phyloP scores from a whole-genome alignment of 2,888 invertebrate genomes.

The Aphodius sticticus region DNA sequence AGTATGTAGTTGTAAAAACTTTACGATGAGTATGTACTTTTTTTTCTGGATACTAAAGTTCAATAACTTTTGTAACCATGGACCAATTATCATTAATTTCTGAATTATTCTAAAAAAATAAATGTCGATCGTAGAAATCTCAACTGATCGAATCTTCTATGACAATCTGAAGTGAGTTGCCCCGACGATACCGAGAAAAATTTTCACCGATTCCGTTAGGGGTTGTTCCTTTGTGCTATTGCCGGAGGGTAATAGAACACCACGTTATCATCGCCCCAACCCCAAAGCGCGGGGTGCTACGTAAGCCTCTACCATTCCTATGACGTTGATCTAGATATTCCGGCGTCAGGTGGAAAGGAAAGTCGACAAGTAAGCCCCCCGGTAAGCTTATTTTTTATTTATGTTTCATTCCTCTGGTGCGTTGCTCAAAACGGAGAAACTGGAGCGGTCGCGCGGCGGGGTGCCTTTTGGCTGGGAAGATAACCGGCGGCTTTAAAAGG shows the following conservation, averaged over 20 bases:
- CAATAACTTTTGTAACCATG: too few relatives aligned
- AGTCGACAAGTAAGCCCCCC: background rate
- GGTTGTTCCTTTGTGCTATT: background rate
- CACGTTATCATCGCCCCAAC: background rate
- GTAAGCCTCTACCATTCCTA: background rate
- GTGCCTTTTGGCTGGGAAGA: background rate
- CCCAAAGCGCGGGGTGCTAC: background rate
- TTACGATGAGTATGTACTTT: too few relatives aligned
- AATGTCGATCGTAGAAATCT: too few relatives aligned
- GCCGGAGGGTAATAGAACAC: background rate
- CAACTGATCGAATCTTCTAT: too few relatives aligned
- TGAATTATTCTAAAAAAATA: too few relatives aligned
- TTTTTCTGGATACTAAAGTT: too few relatives aligned
- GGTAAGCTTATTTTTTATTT: constrained; percentile 4
- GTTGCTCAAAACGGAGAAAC: background rate
- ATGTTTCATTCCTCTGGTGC: constrained; percentile 4
- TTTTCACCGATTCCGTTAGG: too few relatives aligned
- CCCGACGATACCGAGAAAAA: too few relatives aligned
- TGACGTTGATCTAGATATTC: background rate
- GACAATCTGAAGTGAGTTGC: too few relatives aligned
- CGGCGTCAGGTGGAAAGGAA: background rate
- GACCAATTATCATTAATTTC: too few relatives aligned
- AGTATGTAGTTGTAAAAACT: too few relatives aligned
- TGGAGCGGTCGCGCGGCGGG: background rate
- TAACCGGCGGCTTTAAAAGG: background rate